Evolutionary conservation across 2,888 invertebrate genomes (phyloP), one percentile per base, ranked within the genome.

Genomic region (Graphium colonna): DNA sequence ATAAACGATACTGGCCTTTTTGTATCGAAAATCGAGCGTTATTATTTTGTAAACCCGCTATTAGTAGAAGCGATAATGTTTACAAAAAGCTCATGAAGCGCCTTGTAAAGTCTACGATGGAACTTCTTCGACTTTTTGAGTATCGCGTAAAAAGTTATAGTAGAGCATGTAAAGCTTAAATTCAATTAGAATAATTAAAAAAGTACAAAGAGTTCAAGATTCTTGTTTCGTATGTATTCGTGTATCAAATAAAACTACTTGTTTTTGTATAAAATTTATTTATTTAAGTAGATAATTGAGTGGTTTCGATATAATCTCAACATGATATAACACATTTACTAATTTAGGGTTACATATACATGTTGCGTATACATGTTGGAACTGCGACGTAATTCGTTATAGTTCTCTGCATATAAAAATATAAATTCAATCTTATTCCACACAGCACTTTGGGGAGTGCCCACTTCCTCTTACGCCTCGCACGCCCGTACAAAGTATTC

Each of bases 251-350:
- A 16, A 52, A 52, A 41, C 39, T 33, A 52, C 18, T 13, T 8
- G 1, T 33, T 3, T 51, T 18, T 18, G 40, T 52, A 52, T 45
- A 52, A 58, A 58, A 58, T 52, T 39, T 55, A 47, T 52, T 47
- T 12, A 43, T 52, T 39, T 58, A 51, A 43, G 46, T 51, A 49
- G 43, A 51, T 55, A 55, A 55, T 58, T 55, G 47, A 50, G 52
- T 52, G 18, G 9, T 31, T 13, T 36, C 43, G 49, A 52, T 45
- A 40, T 33, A 18, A 12, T 12, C 18, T 17, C 42, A 49, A 33
- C 18, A 33, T 42, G 49, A 49, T 49, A 42, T 42, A 42, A 39
- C 10, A 48, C 40, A 28, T 40, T 48, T 21, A 40, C 28, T 28
- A 40, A 5, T 16, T 21, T 12, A 38, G 13, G 12, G 36, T 9